Evolutionary conservation across 2,113 vertebrate species (phyloP), one percentile per base, ranked within the genome.

Genomic region (Neotoma lepida): DNA sequence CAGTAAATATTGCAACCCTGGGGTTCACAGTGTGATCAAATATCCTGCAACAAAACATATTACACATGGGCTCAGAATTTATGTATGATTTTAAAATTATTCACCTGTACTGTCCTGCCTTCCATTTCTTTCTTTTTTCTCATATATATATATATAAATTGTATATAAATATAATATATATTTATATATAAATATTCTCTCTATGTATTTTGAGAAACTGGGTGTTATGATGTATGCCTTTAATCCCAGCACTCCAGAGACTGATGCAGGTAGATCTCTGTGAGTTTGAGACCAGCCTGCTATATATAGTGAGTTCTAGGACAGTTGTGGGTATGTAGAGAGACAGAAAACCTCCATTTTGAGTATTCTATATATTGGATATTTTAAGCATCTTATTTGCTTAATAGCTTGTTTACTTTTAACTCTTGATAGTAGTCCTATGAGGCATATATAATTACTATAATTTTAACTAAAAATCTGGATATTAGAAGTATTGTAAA

Each of bases 301-400:
- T 54, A 4, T 54, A 9, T 8, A 56, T 35, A 56, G 51, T 80
- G 46, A 56, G 4, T 80, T 80, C 33, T 18, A 80, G 49, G 7
- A 77, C 15, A 51, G 30, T 35, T 35, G 28, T 8, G 17, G 8
- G 15, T 51, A 51, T 33, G 5, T 20, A 30, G 44, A 77, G 46
- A 51, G 28, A 51, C 15, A 77, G 30, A 77, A 51, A 33, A 18
- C 1, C 8, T 51, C 28, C 15, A 18, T 77, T 77, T 39, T 81
- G 17, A 81, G 51, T 39, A 56, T 39, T n/a, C 20, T n/a, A 26
- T 80, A n/a, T n/a, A 24, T 56, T 80, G 20, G 13, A 33, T 94
- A 39, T 93, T 76, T 94, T 58, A 92, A 90, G 6, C 39, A 90
- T 76, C 90, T 87, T 54, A 26, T 84, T 93, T 95, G 5, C 44